Percentiles rank a stretch among this genome's conserved stretches.
phyloP scores from a whole-genome alignment of 1,140 invertebrate genomes.

The Cydia splendana region DNA sequence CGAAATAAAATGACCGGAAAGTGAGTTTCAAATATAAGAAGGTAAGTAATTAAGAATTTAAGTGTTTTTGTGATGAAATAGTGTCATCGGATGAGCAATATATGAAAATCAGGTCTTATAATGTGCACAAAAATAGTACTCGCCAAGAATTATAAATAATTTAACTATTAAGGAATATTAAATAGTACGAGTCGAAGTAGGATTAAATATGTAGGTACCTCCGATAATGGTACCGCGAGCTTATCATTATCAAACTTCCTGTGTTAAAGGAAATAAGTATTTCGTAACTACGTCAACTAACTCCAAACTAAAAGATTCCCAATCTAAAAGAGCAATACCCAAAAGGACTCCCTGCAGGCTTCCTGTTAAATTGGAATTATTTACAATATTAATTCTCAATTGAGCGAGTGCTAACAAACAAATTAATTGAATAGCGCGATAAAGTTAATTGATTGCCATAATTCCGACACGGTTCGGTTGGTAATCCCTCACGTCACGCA shows the following conservation, averaged over 20 bases:
- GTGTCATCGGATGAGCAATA: no score
- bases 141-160: no score
- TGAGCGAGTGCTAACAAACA: constrained; percentile 19
- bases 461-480: background rate
- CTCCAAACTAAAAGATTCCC: background rate
- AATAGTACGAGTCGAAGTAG: background rate
- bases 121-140: no score
- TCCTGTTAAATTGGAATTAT: constrained; percentile 11
- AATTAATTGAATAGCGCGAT: constrained; percentile 27
- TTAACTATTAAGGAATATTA: background rate
- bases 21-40: background rate
- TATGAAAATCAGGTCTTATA: no score
- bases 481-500: background rate
- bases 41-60: no score
- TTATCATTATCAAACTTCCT: constrained; percentile 12
- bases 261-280: constrained; percentile 1
- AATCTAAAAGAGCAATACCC: constrained; percentile 4
- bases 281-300: background rate
- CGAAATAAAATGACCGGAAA: background rate
- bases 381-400: background rate
- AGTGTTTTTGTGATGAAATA: no score
- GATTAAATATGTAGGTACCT: background rate
- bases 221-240: background rate
- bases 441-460: constrained; percentile 14
- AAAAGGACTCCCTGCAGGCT: background rate